Base-by-base conservation (phyloP, 2,113 vertebrate genomes). In the Bothrops jararaca region DNA sequence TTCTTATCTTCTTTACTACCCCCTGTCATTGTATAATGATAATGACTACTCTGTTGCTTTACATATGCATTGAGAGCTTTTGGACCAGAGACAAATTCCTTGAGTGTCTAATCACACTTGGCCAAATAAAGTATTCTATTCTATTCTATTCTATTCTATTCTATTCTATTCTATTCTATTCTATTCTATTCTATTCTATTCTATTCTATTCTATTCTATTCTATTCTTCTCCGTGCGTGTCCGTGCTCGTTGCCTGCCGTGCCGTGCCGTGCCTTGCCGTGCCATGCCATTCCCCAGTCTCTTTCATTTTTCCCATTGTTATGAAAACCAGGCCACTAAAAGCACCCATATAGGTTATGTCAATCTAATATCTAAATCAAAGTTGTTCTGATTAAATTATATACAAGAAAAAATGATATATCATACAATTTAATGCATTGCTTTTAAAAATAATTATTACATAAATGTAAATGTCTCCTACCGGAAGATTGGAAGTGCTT, bases 211-310 rank as follows among this genome's bases (percentile, higher is more conserved):
- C 56, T 57, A 7, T 57, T 57, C 56, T 57, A 7, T 57, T 57
- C 56, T 57, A 7, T 57, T 57, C 56, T 57, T 1, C 5, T 56
- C 54, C 6, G 2, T 22, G n/a, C n/a, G n/a, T n/a, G n/a, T n/a
- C n/a, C n/a, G n/a, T n/a, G n/a, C n/a, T n/a, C n/a, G n/a, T n/a
- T n/a, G n/a, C n/a, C n/a, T n/a, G n/a, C n/a, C n/a, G n/a, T n/a
- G 1, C 56, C 1, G 7, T 23, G 22, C 57, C 5, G 9, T 10
- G 10, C 57, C 2, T 1, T 10, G 22, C 56, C 5, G 0, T 2
- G 7, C 56, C 6, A 8, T 57, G 7, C 56, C 2, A 39, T 74
- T 74, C 5, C 39, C n/a, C n/a, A 74, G 15, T 74, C 69, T n/a
- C 69, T 74, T 74, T 74, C 7, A 39, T 39, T 74, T 20, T 74